Conservation (phyloP, 2,113 vertebrate genomes). For the Haliaeetus leucogaster region DNA sequence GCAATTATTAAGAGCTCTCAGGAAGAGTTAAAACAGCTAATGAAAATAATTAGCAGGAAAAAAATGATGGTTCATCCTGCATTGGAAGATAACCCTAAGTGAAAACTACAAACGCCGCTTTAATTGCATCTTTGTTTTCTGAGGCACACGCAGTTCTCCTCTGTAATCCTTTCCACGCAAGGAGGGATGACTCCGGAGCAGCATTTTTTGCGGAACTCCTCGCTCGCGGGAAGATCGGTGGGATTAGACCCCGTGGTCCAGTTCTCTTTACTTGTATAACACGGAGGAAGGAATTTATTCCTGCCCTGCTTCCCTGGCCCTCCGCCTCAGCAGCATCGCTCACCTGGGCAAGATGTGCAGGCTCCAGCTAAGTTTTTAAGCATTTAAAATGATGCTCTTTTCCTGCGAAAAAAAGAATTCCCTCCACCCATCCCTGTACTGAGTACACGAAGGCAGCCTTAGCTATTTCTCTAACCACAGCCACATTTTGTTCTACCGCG, state of each 20-base stretch:
- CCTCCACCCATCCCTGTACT: background rate
- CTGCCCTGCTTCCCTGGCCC: background rate
- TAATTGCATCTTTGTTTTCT: conserved; percentile 47
- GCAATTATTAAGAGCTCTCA: background rate
- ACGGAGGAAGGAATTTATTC: background rate
- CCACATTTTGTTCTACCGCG: background rate
- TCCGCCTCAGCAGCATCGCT: background rate
- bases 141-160: background rate
- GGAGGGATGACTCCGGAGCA: fast-evolving
- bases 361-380: background rate
- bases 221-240: fast-evolving
- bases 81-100: background rate
- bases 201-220: background rate
- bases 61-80: background rate
- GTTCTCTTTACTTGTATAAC: fast-evolving
- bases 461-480: background rate
- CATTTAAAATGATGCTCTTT: background rate
- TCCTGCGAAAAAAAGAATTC: background rate
- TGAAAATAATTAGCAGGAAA: conserved; percentile 39
- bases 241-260: fast-evolving
- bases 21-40: conserved; percentile 43
- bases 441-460: background rate
- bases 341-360: background rate
- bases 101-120: background rate
- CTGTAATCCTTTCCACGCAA: background rate